phyloP scores from a whole-genome alignment of 2,888 invertebrate species.

The Polydrusus cervinus region DNA sequence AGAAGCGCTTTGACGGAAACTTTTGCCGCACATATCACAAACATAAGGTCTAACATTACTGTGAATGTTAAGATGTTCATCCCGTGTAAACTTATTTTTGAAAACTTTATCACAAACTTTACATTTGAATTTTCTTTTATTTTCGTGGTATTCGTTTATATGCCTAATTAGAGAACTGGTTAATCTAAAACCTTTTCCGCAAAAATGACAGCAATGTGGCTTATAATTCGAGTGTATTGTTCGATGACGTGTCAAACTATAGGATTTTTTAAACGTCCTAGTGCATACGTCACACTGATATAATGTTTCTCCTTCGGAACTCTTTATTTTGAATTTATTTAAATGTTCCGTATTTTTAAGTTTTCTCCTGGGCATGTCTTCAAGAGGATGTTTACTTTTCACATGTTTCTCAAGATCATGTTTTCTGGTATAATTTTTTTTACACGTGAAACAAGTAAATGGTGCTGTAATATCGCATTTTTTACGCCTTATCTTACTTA shows the following conservation, averaged over 20 bases:
- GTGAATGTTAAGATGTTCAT: slow-evolving; percentile 74
- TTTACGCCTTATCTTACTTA: slow-evolving; percentile 59
- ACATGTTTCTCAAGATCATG: slow-evolving; percentile 67
- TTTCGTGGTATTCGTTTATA: slow-evolving; percentile 71
- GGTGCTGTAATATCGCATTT: slow-evolving; percentile 62
- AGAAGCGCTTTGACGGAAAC: slow-evolving; percentile 74
- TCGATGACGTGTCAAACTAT: slow-evolving; percentile 71
- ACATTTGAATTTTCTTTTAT: slow-evolving; percentile 73
- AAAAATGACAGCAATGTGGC: slow-evolving; percentile 73
- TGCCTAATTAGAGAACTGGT: slow-evolving; percentile 74
- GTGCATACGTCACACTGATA: slow-evolving; percentile 71
- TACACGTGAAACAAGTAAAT: slow-evolving; percentile 65
- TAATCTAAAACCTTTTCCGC: slow-evolving; percentile 73
- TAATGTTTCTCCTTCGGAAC: slow-evolving; percentile 59
- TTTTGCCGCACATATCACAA: slow-evolving; percentile 75
- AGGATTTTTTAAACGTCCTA: slow-evolving; percentile 65
- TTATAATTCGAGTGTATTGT: slow-evolving; percentile 71
- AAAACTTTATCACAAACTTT: slow-evolving; percentile 72
- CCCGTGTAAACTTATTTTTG: slow-evolving; percentile 71
- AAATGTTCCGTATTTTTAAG: slow-evolving; percentile 61
- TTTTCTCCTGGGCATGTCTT: slow-evolving; percentile 18
- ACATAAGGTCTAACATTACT: slow-evolving; percentile 71
- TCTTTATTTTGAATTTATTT: slow-evolving; percentile 57
- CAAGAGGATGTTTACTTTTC: slow-evolving; percentile 60
- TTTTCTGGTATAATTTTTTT: slow-evolving; percentile 67